Evolutionary conservation across 2,797 vertebrate species (phyloP).

Genomic region (Thalassophryne amazonica): DNA sequence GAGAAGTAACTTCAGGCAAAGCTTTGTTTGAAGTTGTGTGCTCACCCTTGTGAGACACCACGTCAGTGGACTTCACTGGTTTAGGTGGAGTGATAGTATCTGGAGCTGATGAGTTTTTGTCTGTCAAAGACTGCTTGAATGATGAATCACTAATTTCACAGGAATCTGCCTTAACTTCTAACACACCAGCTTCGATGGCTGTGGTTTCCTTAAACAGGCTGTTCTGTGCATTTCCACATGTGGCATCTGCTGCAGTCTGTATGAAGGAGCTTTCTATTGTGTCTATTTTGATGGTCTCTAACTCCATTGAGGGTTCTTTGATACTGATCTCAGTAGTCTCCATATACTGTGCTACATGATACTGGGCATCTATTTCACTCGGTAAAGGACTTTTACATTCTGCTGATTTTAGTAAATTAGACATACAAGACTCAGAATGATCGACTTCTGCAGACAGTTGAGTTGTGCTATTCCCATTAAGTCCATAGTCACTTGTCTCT

Average conservation of each 20-base stretch:
- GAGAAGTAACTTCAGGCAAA: not conserved
- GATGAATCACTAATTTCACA: not conserved
- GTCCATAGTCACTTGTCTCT: constrained; percentile 37
- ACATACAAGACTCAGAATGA: constrained; percentile 12
- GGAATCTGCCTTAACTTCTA: constrained; percentile 10
- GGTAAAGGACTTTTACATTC: constrained; percentile 21
- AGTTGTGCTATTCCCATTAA: constrained; percentile 9
- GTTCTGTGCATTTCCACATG: not conserved
- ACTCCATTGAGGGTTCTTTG: constrained; percentile 5
- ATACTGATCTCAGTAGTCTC: constrained; percentile 5
- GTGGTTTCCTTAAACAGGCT: constrained; percentile 2
- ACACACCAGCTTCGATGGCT: not conserved
- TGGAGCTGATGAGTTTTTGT: not conserved
- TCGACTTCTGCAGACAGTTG: constrained; percentile 3
- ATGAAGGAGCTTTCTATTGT: constrained; percentile 12
- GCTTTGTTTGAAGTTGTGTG: constrained; percentile 2
- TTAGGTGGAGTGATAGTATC: constrained; percentile 1
- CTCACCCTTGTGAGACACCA: not conserved
- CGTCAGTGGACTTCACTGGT: not conserved
- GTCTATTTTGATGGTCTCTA: constrained; percentile 7
- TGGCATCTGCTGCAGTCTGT: not conserved
- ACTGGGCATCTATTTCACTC: not conserved
- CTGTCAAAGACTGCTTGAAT: not conserved
- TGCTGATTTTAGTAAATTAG: not conserved
- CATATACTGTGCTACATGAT: constrained; percentile 4